A percentile compares a stretch with the other conserved stretches of the same genome.
These are phyloP conservation scores for Epinephelus moara DNA, from an alignment of 2,113 vertebrate genomes.

Conservation along the genomic window DNA sequence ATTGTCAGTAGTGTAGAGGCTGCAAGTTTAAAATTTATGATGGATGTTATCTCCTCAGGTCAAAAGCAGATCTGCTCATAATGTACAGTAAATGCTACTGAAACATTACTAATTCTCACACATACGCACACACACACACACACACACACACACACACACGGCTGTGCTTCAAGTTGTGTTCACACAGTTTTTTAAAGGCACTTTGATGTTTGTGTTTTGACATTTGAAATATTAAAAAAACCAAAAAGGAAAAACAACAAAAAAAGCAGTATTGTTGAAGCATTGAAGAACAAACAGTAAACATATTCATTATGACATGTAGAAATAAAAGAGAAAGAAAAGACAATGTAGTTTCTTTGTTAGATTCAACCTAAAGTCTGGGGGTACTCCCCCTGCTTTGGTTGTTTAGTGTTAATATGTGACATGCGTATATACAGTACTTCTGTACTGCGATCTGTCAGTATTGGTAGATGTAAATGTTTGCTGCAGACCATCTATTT, in stretches of 20 bases:
- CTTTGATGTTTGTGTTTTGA: slow-evolving; percentile 66
- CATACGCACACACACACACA: background rate
- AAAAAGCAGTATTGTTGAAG: slow-evolving; percentile 28
- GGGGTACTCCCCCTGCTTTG: background rate
- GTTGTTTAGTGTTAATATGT: slow-evolving; percentile 9
- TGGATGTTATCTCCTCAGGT: slow-evolving; percentile 33
- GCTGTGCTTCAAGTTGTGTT: slow-evolving; percentile 38
- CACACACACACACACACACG: background rate
- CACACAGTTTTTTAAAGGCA: slow-evolving; percentile 61
- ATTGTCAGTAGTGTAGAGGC: background rate
- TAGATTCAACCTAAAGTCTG: slow-evolving; percentile 21
- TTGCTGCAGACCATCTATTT: slow-evolving; percentile 39
- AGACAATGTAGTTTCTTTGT: slow-evolving; percentile 34
- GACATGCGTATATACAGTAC: slow-evolving; percentile 15
- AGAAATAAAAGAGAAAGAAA: background rate
- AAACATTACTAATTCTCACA: slow-evolving; percentile 11
- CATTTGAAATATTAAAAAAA: slow-evolving; percentile 47
- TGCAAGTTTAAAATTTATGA: background rate
- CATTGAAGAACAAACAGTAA: slow-evolving; percentile 39
- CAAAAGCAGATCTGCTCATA: slow-evolving; percentile 38
- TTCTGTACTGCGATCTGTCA: slow-evolving; percentile 21
- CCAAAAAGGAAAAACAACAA: background rate
- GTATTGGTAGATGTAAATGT: slow-evolving; percentile 28
- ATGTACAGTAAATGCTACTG: slow-evolving; percentile 59
- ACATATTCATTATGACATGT: slow-evolving; percentile 27